Conservation (phyloP, 1,140 invertebrate genomes). For the Paralvinella palmiformis region DNA sequence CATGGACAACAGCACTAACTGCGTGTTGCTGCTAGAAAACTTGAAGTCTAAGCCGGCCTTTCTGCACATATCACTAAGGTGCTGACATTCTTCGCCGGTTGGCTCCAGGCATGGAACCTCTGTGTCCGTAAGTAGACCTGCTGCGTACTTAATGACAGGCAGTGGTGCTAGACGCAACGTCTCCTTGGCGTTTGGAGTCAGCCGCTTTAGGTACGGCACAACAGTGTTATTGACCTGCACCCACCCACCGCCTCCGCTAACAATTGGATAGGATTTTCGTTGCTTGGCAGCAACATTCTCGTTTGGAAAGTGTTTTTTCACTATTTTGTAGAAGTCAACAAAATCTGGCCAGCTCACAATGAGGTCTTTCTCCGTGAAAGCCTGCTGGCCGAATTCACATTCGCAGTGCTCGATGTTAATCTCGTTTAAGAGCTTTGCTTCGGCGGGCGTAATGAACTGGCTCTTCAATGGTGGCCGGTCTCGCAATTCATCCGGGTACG, state of each 20-base stretch:
- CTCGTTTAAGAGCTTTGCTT: conserved; percentile 83
- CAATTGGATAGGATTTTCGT: conserved; percentile 63
- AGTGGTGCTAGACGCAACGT: conserved; percentile 88
- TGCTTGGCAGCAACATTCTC: conserved; percentile 61
- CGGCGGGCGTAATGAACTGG: conserved; percentile 86
- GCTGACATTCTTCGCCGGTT: conserved; percentile 32
- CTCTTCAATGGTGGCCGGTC: conserved; percentile 60
- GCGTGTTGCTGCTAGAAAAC: conserved; percentile 38
- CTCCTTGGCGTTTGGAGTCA: conserved; percentile 62
- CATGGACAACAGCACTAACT: conserved; percentile 34
- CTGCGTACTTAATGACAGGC: conserved; percentile 56
- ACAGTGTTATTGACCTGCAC: conserved; percentile 79
- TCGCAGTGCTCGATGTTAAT: conserved; percentile 91
- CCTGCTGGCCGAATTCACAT: conserved; percentile 76
- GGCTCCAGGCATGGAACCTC: conserved; percentile 30
- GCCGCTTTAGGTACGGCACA: conserved; percentile 71
- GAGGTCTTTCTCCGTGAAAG: conserved; percentile 83
- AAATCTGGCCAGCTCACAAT: conserved; percentile 82
- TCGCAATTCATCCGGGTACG: conserved; percentile 41
- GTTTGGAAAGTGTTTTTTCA: conserved; percentile 63
- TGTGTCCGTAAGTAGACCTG: conserved; percentile 30
- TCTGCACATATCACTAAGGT: conserved; percentile 41
- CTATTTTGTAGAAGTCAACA: conserved; percentile 73
- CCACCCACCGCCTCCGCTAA: conserved; percentile 42
- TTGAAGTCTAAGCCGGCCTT: conserved; percentile 38